Percentiles rank a stretch among this genome's conserved stretches.
Evolutionary conservation across 2,888 invertebrate genomes (phyloP).

Genomic region (Endomychus coccineus): DNA sequence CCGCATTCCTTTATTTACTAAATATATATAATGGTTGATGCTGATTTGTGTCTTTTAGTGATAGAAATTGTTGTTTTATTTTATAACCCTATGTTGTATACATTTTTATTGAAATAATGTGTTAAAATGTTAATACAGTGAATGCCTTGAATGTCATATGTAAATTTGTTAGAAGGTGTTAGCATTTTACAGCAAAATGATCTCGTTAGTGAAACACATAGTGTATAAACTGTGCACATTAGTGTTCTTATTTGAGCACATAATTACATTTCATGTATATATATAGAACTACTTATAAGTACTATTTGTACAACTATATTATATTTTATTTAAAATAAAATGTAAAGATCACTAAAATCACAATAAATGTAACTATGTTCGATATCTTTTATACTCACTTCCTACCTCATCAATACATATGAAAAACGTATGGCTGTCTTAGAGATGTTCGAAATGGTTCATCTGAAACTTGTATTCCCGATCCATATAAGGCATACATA

Average conservation of each 20-base stretch:
- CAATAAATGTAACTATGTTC: conserved; percentile 26
- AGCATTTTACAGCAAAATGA: conserved; percentile 35
- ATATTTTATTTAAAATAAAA: conserved; percentile 31
- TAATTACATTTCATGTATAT: conserved; percentile 25
- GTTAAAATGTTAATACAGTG: conserved; percentile 9
- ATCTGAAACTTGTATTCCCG: too few species aligned
- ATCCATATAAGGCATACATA: too few species aligned
- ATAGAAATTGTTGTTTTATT: conserved; percentile 6
- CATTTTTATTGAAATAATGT: conserved; percentile 1
- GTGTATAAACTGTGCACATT: conserved; percentile 27
- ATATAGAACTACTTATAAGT: conserved; percentile 29
- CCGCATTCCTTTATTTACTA: too few species aligned
- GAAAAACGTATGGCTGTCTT: too few species aligned
- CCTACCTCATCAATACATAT: too few species aligned
- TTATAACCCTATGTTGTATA: conserved; percentile 5
- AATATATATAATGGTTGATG: too few species aligned
- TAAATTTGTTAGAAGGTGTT: conserved; percentile 29
- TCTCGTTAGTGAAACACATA: conserved; percentile 33
- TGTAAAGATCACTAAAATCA: conserved; percentile 26
- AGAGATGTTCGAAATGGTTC: too few species aligned
- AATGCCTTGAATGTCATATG: conserved; percentile 27
- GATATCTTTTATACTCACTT: too few species aligned
- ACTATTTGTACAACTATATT: conserved; percentile 34
- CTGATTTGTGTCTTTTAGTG: conserved; percentile 4
- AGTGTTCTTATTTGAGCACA: conserved; percentile 26